Evolutionary conservation across 2,113 vertebrate species (phyloP), one percentile per base, ranked within the genome.

Genomic region (Brachyhypopomus occidentalis): DNA sequence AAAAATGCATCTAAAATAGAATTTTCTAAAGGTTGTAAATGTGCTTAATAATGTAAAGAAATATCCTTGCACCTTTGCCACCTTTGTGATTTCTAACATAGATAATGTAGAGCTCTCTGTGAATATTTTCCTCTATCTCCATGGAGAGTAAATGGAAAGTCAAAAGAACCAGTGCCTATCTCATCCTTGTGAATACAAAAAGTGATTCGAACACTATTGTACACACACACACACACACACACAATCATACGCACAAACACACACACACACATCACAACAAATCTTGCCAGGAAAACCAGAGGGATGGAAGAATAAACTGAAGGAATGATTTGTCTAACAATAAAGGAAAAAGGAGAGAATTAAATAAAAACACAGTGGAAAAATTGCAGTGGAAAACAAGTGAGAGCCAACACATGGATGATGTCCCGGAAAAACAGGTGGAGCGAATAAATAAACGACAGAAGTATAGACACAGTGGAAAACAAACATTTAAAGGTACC

Each of bases 271-370:
- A 16, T 17, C 23, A 16, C 64, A 36, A 36, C 8, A 67, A 27
- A 36, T 67, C 64, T 67, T 8, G 80, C 80, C 80, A 82, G 80
- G 73, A 82, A 82, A 82, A 76, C 64, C 69, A 67, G 75, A 60
- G 80, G 36, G 36, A 82, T 66, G 64, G 75, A 58, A 70, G 64
- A 56, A 59, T 6, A 59, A 52, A 70, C 73, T 76, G 34, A 30
- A 71, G 73, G 73, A 77, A 82, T 71, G 73, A 77, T 60, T 60
- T n/a, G 34, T 58, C 27, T 82, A 69, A 82, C 52, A 62, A 70
- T 76, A 70, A 71, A 55, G 75, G 9, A 75, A 75, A 75, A 77
- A 76, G 59, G 36, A 22, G 6, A 71, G 45, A 30, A 48, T 66
- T 58, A 45, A 7, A 78, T 45, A 23, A 0, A 48, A 48, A 52